These are phyloP conservation scores for Drosophila sordidapex DNA, from an alignment of 2,888 invertebrate genomes.

Conservation along the genomic window DNA sequence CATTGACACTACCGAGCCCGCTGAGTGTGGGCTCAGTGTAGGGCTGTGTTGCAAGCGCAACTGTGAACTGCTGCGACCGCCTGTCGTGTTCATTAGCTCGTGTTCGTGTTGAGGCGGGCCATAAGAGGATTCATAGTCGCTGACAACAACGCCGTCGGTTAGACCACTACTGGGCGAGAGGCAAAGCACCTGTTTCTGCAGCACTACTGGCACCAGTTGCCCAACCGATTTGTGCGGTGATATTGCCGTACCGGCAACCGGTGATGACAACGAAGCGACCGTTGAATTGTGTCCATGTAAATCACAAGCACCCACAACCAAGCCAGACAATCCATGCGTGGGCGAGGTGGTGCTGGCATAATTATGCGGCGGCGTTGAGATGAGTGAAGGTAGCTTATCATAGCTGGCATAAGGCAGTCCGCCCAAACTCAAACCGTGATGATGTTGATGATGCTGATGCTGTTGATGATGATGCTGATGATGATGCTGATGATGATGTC, in stretches of 20 bases:
- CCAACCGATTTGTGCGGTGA: neutral
- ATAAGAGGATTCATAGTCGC: constrained; percentile 91
- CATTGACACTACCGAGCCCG: constrained; percentile 78
- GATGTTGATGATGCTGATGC: constrained; percentile 6
- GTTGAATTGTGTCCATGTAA: constrained; percentile 32
- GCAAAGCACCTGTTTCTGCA: constrained; percentile 66
- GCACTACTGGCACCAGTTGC: constrained; percentile 27
- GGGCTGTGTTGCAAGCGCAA: constrained; percentile 87
- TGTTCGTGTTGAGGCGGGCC: constrained; percentile 64
- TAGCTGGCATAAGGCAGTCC: constrained; percentile 87
- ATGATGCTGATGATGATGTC: constrained; percentile 32
- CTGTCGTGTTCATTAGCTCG: constrained; percentile 62
- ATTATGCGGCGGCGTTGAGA: constrained; percentile 89
- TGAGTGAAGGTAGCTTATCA: constrained; percentile 91
- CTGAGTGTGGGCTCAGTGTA: constrained; percentile 88
- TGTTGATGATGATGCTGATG: constrained; percentile 31
- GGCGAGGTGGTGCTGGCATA: constrained; percentile 88
- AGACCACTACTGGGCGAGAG: constrained; percentile 57
- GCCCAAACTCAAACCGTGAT: constrained; percentile 86
- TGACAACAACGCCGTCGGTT: constrained; percentile 50
- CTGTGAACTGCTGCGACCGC: constrained; percentile 81
- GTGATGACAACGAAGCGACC: neutral
- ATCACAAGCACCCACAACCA: constrained; percentile 86
- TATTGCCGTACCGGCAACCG: neutral
- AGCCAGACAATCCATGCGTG: constrained; percentile 86